These are phyloP conservation scores for Drosophila rubida DNA, from an alignment of 2,888 invertebrate genomes.

Conservation along the genomic window DNA sequence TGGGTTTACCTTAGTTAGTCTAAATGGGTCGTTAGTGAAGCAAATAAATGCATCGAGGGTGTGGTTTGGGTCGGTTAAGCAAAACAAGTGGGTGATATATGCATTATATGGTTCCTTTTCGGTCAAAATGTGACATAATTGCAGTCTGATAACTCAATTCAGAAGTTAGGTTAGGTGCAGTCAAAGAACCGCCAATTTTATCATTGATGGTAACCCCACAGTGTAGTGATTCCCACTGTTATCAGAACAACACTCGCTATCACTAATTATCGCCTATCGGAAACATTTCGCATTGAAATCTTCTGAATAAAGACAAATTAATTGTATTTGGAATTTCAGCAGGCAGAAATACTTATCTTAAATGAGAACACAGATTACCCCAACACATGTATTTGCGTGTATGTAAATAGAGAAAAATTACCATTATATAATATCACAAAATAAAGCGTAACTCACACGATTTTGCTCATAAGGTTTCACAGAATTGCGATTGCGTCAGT, in stretches of 20 bases:
- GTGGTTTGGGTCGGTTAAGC: neutral
- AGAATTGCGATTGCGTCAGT: neutral
- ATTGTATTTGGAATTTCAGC: neutral
- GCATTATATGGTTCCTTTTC: no score
- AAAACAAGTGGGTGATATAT: neutral
- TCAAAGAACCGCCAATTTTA: neutral
- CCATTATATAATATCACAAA: neutral
- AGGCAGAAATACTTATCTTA: neutral
- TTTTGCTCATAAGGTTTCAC: neutral
- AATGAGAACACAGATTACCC: neutral
- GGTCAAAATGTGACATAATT: neutral
- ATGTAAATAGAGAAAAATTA: neutral
- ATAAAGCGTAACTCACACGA: neutral
- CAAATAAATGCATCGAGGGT: slow-evolving; percentile 39
- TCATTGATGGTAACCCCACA: neutral
- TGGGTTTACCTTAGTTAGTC: slow-evolving; percentile 1
- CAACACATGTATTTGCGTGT: no score
- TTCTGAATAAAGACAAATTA: neutral
- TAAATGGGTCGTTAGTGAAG: slow-evolving; percentile 28
- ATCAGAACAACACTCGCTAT: neutral
- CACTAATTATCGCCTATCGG: neutral
- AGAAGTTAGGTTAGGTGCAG: neutral
- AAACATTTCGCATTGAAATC: neutral
- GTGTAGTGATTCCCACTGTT: neutral
- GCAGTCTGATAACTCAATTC: neutral